Conservation (phyloP, 2,888 invertebrate species). For the Tetranychus truncatus region DNA sequence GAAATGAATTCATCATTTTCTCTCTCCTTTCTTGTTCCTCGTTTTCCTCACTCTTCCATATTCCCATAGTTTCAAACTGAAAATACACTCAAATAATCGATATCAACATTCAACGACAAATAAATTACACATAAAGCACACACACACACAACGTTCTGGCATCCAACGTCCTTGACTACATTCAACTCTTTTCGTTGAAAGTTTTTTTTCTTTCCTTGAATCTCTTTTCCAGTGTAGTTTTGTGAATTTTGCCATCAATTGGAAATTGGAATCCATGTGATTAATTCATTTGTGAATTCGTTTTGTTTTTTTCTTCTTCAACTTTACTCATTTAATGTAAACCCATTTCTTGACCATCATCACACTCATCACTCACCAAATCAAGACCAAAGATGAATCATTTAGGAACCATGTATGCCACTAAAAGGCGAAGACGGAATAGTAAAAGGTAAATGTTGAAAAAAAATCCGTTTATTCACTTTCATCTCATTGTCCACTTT, state of each 20-base stretch:
- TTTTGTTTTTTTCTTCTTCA: not conserved
- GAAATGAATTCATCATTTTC: too few relatives aligned
- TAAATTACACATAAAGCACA: too few relatives aligned
- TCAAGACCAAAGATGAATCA: not conserved
- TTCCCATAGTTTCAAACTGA: too few relatives aligned
- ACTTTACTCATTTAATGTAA: not conserved
- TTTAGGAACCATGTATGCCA: slow-evolving; percentile 66
- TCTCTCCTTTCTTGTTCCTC: too few relatives aligned
- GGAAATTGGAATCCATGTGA: not conserved
- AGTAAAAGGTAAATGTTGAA: slow-evolving; percentile 63
- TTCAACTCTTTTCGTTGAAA: too few relatives aligned
- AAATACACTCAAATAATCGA: too few relatives aligned
- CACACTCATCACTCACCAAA: not conserved
- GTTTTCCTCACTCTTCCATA: too few relatives aligned
- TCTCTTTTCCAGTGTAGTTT: too few relatives aligned
- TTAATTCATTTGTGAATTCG: not conserved
- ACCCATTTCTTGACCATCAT: not conserved
- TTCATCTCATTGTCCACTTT: not conserved
- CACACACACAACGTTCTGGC: too few relatives aligned
- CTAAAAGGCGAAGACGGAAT: slow-evolving; percentile 79
- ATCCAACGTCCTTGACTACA: too few relatives aligned
- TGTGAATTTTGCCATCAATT: not conserved
- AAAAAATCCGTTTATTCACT: not conserved
- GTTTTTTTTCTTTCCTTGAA: too few relatives aligned
- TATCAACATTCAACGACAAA: too few relatives aligned